A percentile compares a stretch with the other conserved stretches of the same genome.
phyloP scores from a whole-genome alignment of 2,888 invertebrate genomes.

The Eilema caniola region DNA sequence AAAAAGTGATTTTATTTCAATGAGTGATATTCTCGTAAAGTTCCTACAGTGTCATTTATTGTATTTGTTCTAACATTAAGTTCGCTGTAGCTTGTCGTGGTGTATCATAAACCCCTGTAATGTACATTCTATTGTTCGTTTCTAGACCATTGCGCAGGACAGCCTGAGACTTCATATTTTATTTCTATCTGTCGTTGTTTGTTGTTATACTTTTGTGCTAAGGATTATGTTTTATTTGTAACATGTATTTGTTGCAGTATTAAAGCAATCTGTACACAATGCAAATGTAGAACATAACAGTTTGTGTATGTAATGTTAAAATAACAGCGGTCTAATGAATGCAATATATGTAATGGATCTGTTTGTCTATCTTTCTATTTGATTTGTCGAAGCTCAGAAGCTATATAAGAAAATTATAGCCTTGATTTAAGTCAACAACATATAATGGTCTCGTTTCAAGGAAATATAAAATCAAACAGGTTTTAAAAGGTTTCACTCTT shows the following conservation, averaged over 20 bases:
- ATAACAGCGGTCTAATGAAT: too few relatives aligned
- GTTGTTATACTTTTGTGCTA: neutral
- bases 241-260: neutral
- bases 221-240: neutral
- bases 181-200: neutral
- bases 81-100: neutral
- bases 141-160: neutral
- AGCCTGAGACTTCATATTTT: neutral
- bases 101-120: neutral
- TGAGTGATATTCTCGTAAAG: too few relatives aligned
- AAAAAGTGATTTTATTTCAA: too few relatives aligned
- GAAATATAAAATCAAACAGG: neutral
- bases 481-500: neutral
- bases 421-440: neutral
- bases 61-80: neutral
- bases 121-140: too few relatives aligned
- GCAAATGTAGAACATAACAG: too few relatives aligned
- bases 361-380: too few relatives aligned
- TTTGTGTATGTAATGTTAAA: too few relatives aligned
- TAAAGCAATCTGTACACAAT: too few relatives aligned
- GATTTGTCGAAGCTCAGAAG: too few relatives aligned
- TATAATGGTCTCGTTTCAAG: neutral
- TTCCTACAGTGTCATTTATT: neutral
- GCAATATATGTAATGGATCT: too few relatives aligned
- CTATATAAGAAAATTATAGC: too few relatives aligned